Base-by-base conservation (phyloP, 2,888 invertebrate genomes). In the Cerceris ruficornis region DNA sequence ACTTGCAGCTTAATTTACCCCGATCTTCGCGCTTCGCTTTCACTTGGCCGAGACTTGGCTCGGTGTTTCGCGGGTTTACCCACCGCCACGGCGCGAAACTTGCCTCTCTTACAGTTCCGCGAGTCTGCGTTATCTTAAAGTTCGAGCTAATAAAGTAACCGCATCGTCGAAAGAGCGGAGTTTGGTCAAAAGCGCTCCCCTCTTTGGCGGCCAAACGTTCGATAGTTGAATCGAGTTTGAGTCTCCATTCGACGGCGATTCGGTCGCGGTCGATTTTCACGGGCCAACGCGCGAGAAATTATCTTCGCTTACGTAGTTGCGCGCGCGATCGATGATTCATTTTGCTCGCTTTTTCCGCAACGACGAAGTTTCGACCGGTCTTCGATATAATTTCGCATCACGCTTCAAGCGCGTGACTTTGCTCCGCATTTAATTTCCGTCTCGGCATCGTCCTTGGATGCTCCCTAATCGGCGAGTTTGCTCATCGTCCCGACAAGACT, bases 131-230 rank as follows among this genome's bases (percentile, higher is more conserved):
- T 67, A 58, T 67, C 42, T 57, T n/a, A 50, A 57, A 62, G 42
- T 73, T 52, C 11, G 13, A 41, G 55, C 7, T 61, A 67, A 73
- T 58, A 68, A 68, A 60, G 73, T 62, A 73, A 72, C 66, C 61
- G 57, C 55, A 43, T 14, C 39, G 42, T 17, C 42, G 15, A 9
- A 7, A 61, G 52, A 54, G 7, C n/a, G 8, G 72, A 46, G 50
- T 59, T 61, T 13, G 14, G 14, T 41, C 60, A 58, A 49, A 28
- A 14, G 9, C 42, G 39, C 41, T 50, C 6, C 41, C 11, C 11
- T 39, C n/a, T 28, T 28, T n/a, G 15, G 59, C 17, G n/a, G 52
- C 39, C 60, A 57, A n/a, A 15, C 39, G 50, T 52, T 50, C 28
- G 41, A 58, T 59, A 49, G 58, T 68, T 68, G 11, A 58, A 42